Conservation (phyloP, 2,797 vertebrate genomes). For the Cryptoblepharus egeriae region DNA sequence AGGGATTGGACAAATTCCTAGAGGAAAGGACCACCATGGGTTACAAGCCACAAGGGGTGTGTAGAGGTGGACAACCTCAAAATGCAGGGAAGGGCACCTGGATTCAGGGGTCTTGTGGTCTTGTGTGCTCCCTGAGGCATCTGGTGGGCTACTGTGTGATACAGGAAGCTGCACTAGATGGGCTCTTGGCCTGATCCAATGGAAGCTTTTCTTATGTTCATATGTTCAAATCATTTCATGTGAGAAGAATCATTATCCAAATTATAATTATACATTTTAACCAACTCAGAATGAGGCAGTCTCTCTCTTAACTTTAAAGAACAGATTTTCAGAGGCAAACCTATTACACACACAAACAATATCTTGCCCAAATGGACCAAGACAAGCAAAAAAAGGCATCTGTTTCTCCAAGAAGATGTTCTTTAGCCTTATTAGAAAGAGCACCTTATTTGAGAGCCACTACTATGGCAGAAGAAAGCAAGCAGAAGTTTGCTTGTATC, state of each 20-base stretch:
- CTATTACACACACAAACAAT: neutral
- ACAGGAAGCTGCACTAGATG: too few relatives aligned
- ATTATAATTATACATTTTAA: neutral
- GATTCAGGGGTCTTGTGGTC: too few relatives aligned
- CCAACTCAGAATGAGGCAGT: neutral
- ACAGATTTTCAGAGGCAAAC: constrained; percentile 8
- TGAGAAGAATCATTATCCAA: neutral
- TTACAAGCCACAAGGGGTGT: too few relatives aligned
- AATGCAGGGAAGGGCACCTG: too few relatives aligned
- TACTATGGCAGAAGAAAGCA: neutral
- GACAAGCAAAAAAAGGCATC: neutral
- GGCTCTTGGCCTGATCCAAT: too few relatives aligned
- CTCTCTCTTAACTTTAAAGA: constrained; percentile 35
- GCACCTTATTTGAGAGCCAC: neutral
- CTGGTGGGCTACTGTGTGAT: too few relatives aligned
- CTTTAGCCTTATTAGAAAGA: neutral
- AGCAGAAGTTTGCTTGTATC: neutral
- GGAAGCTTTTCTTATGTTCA: too few relatives aligned
- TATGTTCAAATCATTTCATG: neutral
- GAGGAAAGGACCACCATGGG: too few relatives aligned
- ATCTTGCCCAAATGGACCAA: neutral
- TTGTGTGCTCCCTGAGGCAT: too few relatives aligned
- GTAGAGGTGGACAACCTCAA: too few relatives aligned
- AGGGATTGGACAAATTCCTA: too few relatives aligned
- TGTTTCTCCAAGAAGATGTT: neutral